Base-by-base conservation (phyloP, 2,113 vertebrate genomes). In the Sprattus sprattus region DNA sequence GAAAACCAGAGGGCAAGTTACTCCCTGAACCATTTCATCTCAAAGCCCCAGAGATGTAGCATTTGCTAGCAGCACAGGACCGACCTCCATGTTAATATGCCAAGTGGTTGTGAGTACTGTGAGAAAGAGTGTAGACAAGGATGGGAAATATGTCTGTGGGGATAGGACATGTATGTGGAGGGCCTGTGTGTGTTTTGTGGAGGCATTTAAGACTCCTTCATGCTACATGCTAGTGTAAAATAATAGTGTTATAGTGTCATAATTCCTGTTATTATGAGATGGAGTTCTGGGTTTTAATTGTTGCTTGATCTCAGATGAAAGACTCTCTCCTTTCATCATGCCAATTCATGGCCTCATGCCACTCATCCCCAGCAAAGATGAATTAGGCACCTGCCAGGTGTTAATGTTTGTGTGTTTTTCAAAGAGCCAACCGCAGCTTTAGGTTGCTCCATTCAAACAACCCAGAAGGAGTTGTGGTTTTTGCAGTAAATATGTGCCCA, bases 271-370 rank as follows among this genome's bases (percentile, higher is more conserved):
- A 81, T 81, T 20, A 47, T 20, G 0, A 0, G 13, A 64, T 52
- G 84, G 47, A 81, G 49, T 60, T 52, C 25, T 39, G 16, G 71
- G 71, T 78, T 78, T 47, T 91, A 88, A 90, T 90, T 50, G 86
- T 57, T 80, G 86, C 75, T 54, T 81, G 50, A 54, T 86, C 32
- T 49, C 22, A 16, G 67, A 78, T 84, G 83, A 78, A 78, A 84
- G 45, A 78, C 13, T 9, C 16, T 28, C 47, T 82, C 44, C 75
- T 0, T 87, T 80, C 82, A 44, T 52, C 7, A 54, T 81, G 32
- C 82, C 49, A 1, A 18, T 86, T 64, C 52, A 0, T 39, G 82
- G 50, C 39, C 20, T 81, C 81, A 1, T 20, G 84, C 45, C 47
- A 82, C 11, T 84, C 7, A 82, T 86, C 28, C 39, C 11, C 81